Percentiles rank a stretch among this genome's conserved stretches.
These are phyloP conservation scores for Bos javanicus DNA, from an alignment of 2,113 vertebrate genomes.

Conservation along the genomic window DNA sequence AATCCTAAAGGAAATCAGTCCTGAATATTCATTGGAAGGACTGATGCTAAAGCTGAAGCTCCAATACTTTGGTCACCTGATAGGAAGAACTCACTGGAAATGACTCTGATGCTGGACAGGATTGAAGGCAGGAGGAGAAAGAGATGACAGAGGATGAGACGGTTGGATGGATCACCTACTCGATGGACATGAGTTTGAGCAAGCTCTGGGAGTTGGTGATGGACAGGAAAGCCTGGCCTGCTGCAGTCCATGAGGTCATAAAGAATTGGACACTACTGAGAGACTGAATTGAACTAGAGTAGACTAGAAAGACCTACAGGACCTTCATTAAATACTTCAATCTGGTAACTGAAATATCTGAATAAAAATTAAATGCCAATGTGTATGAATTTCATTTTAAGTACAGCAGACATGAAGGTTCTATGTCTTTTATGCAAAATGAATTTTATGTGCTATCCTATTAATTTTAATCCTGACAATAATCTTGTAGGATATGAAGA, in stretches of 20 bases:
- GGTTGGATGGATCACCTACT: background rate
- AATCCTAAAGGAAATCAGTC: background rate
- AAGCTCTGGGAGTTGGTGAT: background rate
- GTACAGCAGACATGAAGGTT: background rate
- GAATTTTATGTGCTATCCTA: background rate
- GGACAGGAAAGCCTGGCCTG: background rate
- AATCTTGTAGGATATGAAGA: background rate
- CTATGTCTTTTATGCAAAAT: background rate
- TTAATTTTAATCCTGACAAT: background rate
- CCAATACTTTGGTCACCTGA: background rate
- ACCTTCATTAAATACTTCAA: background rate
- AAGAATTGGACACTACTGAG: background rate
- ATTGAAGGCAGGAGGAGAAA: background rate
- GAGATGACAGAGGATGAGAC: background rate
- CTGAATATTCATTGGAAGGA: background rate
- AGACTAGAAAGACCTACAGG: background rate
- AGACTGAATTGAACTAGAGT: background rate
- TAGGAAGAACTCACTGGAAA: background rate
- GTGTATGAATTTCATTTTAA: background rate
- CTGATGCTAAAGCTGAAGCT: background rate
- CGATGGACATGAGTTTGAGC: background rate
- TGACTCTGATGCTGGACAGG: background rate
- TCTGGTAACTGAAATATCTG: background rate
- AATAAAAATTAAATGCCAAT: background rate
- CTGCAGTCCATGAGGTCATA: background rate